A percentile compares a stretch with the other conserved stretches of the same genome.
Evolutionary conservation across 2,113 vertebrate species (phyloP).

Genomic region (Rhinopomastus cyanomelas): DNA sequence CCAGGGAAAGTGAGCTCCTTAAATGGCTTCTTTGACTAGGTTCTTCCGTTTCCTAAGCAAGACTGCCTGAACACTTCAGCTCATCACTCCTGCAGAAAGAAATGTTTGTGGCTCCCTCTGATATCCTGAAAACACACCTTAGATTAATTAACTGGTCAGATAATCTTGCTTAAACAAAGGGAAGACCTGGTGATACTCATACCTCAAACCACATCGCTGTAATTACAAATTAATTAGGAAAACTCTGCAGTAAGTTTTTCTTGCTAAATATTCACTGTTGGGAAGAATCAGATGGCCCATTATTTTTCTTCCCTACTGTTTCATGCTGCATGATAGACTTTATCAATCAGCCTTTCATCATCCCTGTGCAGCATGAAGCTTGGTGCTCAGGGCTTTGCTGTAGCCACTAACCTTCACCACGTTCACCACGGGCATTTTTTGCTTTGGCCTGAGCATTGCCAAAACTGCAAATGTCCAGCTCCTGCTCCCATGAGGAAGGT

Average conservation of each 20-base stretch:
- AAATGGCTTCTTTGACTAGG: background rate
- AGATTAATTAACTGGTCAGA: background rate
- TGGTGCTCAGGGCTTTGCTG: no score
- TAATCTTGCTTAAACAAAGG: background rate
- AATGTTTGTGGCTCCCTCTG: background rate
- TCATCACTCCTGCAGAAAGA: background rate
- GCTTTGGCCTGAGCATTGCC: no score
- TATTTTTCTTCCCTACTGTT: slow-evolving; percentile 35
- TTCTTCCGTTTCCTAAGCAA: background rate
- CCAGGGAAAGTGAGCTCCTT: background rate
- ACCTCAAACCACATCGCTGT: background rate
- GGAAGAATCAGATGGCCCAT: background rate
- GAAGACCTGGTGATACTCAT: background rate
- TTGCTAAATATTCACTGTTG: background rate
- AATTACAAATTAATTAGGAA: slow-evolving; percentile 10
- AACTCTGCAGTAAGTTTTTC: background rate
- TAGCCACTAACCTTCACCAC: no score
- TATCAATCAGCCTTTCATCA: slow-evolving; percentile 30
- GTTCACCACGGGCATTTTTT: no score
- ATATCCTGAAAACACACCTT: background rate
- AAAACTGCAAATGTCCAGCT: no score
- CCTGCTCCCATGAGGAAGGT: no score
- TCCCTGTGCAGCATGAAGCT: no score
- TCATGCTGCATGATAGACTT: slow-evolving; percentile 53
- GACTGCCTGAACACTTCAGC: background rate